phyloP scores from a whole-genome alignment of 2,113 vertebrate genomes.

The Aix galericulata region DNA sequence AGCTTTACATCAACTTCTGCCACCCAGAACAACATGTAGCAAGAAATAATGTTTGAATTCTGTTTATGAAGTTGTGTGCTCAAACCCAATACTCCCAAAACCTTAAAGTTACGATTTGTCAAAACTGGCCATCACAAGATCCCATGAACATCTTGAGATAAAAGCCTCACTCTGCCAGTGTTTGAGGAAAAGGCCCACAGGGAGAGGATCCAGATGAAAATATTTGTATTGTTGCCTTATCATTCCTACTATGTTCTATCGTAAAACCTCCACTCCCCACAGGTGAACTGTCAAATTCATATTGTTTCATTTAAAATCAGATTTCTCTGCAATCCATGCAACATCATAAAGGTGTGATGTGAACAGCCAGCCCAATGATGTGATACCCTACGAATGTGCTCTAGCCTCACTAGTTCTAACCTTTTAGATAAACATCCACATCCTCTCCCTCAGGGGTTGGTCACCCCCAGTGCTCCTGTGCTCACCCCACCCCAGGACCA shows the following conservation, averaged over 20 bases:
- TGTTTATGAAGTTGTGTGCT: neutral
- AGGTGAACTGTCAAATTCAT: neutral
- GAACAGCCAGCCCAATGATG: neutral
- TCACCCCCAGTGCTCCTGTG: fast-evolving
- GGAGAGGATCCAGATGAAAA: neutral
- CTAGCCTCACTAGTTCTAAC: too few species aligned
- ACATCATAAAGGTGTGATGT: neutral
- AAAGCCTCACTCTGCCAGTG: neutral
- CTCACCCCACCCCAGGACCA: fast-evolving
- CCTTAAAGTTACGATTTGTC: neutral
- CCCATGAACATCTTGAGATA: neutral
- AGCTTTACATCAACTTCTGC: neutral
- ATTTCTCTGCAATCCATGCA: neutral
- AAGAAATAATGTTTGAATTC: neutral
- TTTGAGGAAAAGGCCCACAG: neutral
- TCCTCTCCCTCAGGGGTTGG: neutral
- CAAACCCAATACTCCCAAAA: neutral
- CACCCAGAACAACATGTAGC: neutral
- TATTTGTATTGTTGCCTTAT: neutral
- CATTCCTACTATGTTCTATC: neutral
- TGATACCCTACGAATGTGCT: fast-evolving
- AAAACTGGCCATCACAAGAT: neutral
- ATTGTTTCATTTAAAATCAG: neutral
- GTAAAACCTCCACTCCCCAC: neutral
- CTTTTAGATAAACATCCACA: neutral